A percentile compares a stretch with the other conserved stretches of the same genome.
phyloP scores from a whole-genome alignment of 2,113 vertebrate species.

The Phocoena sinus region DNA sequence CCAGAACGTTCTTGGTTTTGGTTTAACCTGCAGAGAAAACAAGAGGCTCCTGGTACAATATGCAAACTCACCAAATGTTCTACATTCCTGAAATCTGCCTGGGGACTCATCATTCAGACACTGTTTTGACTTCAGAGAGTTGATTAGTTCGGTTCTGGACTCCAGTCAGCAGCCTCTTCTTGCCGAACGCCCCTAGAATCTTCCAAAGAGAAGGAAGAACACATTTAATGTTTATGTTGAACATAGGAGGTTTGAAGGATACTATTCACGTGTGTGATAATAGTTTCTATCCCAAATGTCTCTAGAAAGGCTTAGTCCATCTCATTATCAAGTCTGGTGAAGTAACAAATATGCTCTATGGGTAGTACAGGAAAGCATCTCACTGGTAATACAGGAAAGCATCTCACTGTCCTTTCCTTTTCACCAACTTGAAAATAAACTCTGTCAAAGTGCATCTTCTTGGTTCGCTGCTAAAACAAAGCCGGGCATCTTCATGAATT shows the following conservation, averaged over 20 bases:
- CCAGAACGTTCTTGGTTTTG: conserved; percentile 21
- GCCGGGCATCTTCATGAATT: not conserved
- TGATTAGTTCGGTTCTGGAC: conserved; percentile 22
- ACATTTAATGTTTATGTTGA: not conserved
- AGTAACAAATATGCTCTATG: not conserved
- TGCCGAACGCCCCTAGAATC: not conserved
- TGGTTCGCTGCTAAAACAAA: conserved; percentile 19
- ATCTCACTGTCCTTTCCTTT: not conserved
- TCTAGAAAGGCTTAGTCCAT: not conserved
- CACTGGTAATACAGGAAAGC: not conserved
- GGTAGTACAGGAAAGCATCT: not conserved
- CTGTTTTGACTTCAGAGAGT: conserved; percentile 37
- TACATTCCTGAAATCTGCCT: conserved; percentile 1
- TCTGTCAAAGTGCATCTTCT: not conserved
- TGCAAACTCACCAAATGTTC: conserved; percentile 49
- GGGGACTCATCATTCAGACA: conserved; percentile 3
- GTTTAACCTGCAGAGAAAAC: conserved; percentile 17
- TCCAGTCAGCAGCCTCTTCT: conserved; percentile 24
- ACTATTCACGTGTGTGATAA: not conserved
- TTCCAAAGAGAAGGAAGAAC: conserved; percentile 14
- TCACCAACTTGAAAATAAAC: not conserved
- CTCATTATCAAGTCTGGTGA: not conserved
- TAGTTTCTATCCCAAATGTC: not conserved
- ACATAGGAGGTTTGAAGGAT: not conserved
- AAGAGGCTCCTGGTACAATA: not conserved